These are phyloP conservation scores for Ariolimax columbianus DNA, from an alignment of 2,888 invertebrate species.

Conservation along the genomic window DNA sequence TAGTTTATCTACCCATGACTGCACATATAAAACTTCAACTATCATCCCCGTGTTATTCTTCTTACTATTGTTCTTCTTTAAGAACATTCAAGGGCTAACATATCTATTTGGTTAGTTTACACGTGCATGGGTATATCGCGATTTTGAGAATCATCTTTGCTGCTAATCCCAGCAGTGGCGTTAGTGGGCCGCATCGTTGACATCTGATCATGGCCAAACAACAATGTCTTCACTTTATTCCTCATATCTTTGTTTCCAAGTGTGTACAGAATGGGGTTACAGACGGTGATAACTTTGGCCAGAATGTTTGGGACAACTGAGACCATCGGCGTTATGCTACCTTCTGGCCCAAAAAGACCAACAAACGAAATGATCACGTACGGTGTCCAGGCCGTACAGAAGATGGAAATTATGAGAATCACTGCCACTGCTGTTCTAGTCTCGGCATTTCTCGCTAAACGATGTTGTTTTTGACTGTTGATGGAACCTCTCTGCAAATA, in stretches of 20 bases:
- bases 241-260: slow-evolving; percentile 62
- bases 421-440: slow-evolving; percentile 36
- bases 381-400: slow-evolving; percentile 90
- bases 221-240: slow-evolving; percentile 35
- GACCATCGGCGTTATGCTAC: slow-evolving; percentile 84
- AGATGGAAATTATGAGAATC: slow-evolving; percentile 80
- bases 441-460: slow-evolving; percentile 28
- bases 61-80: too few relatives aligned
- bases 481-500: neutral
- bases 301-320: slow-evolving; percentile 86
- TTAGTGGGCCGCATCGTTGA: neutral
- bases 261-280: slow-evolving; percentile 80
- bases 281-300: slow-evolving; percentile 85
- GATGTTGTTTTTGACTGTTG: neutral
- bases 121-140: neutral
- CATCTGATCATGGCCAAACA: neutral
- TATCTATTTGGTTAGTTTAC: too few relatives aligned
- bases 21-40: too few relatives aligned
- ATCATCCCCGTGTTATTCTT: too few relatives aligned
- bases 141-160: neutral
- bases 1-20: too few relatives aligned
- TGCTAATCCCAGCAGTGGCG: neutral
- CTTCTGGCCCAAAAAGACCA: slow-evolving; percentile 84
- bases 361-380: slow-evolving; percentile 88
- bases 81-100: too few relatives aligned